Evolutionary conservation across 2,797 vertebrate genomes (phyloP).

Genomic region (Cirrhinus molitorella): DNA sequence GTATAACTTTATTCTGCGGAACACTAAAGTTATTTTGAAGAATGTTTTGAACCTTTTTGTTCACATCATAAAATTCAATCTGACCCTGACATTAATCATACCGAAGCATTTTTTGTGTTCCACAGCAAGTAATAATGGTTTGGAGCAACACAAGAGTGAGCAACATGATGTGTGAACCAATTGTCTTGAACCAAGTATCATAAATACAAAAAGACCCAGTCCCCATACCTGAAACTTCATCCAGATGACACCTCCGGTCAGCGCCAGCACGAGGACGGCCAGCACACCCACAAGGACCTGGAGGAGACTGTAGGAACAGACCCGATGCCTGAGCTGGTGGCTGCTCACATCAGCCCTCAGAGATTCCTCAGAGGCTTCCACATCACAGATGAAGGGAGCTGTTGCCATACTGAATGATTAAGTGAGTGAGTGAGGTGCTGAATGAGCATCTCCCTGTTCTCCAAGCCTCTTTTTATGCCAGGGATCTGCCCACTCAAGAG

Average conservation of each 20-base stretch:
- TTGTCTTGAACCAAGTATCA: neutral
- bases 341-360: neutral
- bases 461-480: conserved; percentile 42
- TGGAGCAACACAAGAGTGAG: neutral
- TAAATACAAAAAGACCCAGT: neutral
- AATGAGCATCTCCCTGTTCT: conserved; percentile 30
- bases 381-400: conserved; percentile 4
- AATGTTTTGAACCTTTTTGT: neutral
- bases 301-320: neutral
- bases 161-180: neutral
- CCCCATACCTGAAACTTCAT: conserved; percentile 30
- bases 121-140: neutral
- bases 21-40: neutral
- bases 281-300: neutral
- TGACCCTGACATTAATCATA: neutral
- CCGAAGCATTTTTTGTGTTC: neutral
- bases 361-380: neutral
- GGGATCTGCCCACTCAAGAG: conserved; percentile 55
- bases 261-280: conserved; percentile 16
- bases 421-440: neutral
- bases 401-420: conserved; percentile 51
- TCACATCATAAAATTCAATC: neutral
- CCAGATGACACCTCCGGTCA: conserved; percentile 25
- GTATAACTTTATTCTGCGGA: neutral
- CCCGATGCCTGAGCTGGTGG: neutral